phyloP scores from a whole-genome alignment of 2,113 vertebrate species.

The Smithornis capensis region DNA sequence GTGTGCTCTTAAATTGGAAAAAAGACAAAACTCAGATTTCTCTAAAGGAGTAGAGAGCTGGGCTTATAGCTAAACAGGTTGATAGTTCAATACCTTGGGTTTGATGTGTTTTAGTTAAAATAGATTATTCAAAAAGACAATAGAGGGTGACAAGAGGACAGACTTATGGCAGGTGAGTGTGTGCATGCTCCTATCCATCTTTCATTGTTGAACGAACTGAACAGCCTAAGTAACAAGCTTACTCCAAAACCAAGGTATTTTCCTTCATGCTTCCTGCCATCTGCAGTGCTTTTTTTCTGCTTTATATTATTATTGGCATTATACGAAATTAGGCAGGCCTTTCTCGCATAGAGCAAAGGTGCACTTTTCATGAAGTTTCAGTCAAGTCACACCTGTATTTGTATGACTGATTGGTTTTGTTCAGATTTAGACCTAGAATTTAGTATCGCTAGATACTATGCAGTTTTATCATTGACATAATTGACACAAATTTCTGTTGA shows the following conservation, averaged over 20 bases:
- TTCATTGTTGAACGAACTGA: not conserved
- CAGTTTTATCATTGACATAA: not conserved
- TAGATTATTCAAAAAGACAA: not conserved
- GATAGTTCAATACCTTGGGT: not conserved
- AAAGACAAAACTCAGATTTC: conserved; percentile 30
- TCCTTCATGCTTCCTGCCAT: not conserved
- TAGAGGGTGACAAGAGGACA: not conserved
- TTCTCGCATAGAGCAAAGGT: not conserved
- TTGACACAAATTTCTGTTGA: not conserved
- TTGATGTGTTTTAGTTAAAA: not conserved
- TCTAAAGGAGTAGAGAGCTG: not conserved
- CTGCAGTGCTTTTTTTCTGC: not conserved
- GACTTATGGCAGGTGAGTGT: conserved; percentile 47
- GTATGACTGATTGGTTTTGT: not conserved
- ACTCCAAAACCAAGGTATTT: not conserved
- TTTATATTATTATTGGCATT: not conserved
- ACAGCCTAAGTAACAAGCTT: not conserved
- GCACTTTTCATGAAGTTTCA: not conserved
- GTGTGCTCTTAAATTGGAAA: not conserved
- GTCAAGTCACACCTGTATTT: not conserved
- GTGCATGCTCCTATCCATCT: not conserved
- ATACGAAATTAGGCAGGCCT: not conserved
- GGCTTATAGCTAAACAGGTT: not conserved
- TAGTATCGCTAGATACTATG: not conserved
- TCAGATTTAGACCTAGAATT: not conserved